phyloP scores from a whole-genome alignment of 2,113 vertebrate species.

The Burhinus bistriatus region DNA sequence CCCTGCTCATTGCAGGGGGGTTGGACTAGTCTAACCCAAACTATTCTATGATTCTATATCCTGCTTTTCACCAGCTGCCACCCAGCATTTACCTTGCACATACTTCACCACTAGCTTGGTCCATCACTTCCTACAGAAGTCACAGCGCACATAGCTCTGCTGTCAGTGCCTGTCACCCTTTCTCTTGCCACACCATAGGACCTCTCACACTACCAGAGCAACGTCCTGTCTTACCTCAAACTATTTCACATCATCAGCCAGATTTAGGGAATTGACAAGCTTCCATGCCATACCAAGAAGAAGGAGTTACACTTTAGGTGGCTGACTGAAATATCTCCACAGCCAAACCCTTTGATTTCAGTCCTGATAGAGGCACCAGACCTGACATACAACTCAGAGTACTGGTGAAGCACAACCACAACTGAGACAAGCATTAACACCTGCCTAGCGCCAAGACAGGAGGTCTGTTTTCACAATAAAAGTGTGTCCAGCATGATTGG shows the following conservation, averaged over 20 bases:
- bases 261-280: background rate
- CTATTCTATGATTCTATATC: background rate
- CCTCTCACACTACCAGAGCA: background rate
- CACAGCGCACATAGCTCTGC: background rate
- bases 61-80: background rate
- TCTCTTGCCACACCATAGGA: background rate
- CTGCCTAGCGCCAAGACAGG: background rate
- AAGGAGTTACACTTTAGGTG: background rate
- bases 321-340: background rate
- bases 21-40: background rate
- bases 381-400: background rate
- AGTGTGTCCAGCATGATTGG: accelerated
- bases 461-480: background rate
- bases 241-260: background rate
- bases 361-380: background rate
- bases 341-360: background rate
- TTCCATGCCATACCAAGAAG: background rate
- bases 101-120: background rate
- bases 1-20: too few species aligned
- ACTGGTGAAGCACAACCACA: background rate
- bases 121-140: background rate
- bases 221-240: background rate
- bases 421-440: background rate
- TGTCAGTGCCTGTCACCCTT: background rate
- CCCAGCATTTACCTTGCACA: background rate